Percentiles rank a stretch among this genome's conserved stretches.
phyloP scores from a whole-genome alignment of 2,888 invertebrate species.

The Formica aserva region DNA sequence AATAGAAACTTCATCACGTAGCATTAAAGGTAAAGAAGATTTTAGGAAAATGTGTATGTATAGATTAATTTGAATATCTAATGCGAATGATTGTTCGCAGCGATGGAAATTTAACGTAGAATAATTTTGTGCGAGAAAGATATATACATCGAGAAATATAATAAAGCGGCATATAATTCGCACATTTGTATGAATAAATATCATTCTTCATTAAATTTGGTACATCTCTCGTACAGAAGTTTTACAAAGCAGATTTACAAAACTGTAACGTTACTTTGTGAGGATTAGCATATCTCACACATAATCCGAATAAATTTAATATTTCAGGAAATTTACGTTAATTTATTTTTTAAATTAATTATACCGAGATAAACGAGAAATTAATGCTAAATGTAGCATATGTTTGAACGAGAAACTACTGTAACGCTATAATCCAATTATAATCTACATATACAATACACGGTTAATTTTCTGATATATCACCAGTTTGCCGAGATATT shows the following conservation, averaged over 20 bases:
- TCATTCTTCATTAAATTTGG: neutral
- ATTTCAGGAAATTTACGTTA: neutral
- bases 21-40: slow-evolving; percentile 18
- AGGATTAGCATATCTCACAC: neutral
- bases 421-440: neutral
- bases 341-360: slow-evolving; percentile 14
- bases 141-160: neutral
- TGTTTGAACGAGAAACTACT: neutral
- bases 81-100: neutral
- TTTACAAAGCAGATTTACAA: neutral
- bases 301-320: neutral
- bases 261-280: neutral
- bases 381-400: slow-evolving; percentile 22
- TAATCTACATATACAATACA: neutral
- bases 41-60: neutral
- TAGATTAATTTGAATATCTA: slow-evolving; percentile 31
- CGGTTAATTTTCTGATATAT: neutral
- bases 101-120: neutral
- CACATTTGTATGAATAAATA: slow-evolving; percentile 13
- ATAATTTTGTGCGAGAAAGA: neutral
- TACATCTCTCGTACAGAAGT: neutral
- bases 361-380: slow-evolving; percentile 13
- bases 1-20: slow-evolving; percentile 19
- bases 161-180: neutral
- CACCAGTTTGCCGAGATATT: neutral